These are phyloP conservation scores for Sympetrum striolatum DNA, from an alignment of 2,888 invertebrate species.

Conservation along the genomic window DNA sequence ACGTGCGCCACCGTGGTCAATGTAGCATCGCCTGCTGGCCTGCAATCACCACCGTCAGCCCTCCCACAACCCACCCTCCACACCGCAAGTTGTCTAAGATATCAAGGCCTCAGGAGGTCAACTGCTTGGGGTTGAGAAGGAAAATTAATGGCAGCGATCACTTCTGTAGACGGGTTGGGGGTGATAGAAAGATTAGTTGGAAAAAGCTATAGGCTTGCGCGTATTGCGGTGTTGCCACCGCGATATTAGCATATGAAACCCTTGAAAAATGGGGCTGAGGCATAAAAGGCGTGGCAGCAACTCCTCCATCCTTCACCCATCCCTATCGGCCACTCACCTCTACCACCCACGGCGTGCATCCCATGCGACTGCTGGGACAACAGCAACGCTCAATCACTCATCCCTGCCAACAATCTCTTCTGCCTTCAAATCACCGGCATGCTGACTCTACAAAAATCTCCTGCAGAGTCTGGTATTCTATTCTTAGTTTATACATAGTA, in stretches of 20 bases:
- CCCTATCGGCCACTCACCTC: slow-evolving; percentile 4
- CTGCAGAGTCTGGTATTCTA: slow-evolving; percentile 43
- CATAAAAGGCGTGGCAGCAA: not conserved
- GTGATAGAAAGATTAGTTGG: not conserved
- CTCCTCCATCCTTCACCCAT: not conserved
- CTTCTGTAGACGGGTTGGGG: not conserved
- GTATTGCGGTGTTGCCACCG: not conserved
- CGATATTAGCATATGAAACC: not conserved
- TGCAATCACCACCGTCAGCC: slow-evolving; percentile 39
- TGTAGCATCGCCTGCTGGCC: slow-evolving; percentile 39
- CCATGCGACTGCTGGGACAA: slow-evolving; percentile 40
- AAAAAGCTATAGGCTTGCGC: not conserved
- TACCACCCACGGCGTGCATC: slow-evolving; percentile 44
- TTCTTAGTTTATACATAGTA: slow-evolving; percentile 42
- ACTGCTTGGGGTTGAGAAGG: slow-evolving; percentile 23
- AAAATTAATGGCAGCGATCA: not conserved
- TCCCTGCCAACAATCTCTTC: slow-evolving; percentile 44
- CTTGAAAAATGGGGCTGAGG: slow-evolving; percentile 14
- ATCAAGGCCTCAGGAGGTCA: slow-evolving; percentile 9
- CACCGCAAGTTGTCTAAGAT: slow-evolving; percentile 34
- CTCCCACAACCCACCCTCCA: slow-evolving; percentile 37
- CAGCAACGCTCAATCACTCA: slow-evolving; percentile 43
- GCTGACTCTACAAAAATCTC: slow-evolving; percentile 41
- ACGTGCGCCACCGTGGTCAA: slow-evolving; percentile 21
- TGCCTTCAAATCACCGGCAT: slow-evolving; percentile 44